A percentile compares a stretch with the other conserved stretches of the same genome.
Conservation (phyloP, 53 echinoderm and acorn worm species). For the Arbacia lixula region DNA sequence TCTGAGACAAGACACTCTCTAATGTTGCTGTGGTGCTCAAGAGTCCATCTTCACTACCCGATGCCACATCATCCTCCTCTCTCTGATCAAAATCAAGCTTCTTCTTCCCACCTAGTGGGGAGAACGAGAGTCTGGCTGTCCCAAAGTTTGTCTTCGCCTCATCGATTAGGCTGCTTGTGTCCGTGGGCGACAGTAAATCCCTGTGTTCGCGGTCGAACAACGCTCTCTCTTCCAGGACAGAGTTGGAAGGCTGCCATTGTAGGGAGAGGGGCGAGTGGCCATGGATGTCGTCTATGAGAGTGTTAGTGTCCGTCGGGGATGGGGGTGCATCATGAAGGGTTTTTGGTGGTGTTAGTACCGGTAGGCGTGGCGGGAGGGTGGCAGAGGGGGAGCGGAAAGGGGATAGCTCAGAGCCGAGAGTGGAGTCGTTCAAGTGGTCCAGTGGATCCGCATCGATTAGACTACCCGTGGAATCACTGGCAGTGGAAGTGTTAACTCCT, state of each 20-base stretch:
- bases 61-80: neutral
- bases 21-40: neutral
- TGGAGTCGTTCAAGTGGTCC: slow-evolving; percentile 4
- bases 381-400: slow-evolving; percentile 13
- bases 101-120: slow-evolving; percentile 7
- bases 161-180: slow-evolving; percentile 14
- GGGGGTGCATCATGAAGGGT: slow-evolving; percentile 8
- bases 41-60: neutral
- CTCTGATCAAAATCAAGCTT: slow-evolving; percentile 22
- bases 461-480: slow-evolving; percentile 46
- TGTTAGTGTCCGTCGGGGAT: slow-evolving; percentile 37
- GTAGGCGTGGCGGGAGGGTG: neutral
- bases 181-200: slow-evolving; percentile 35
- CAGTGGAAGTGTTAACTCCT: slow-evolving; percentile 3
- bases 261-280: neutral
- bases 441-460: slow-evolving; percentile 37
- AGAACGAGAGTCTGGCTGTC: slow-evolving; percentile 40
- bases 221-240: slow-evolving; percentile 11
- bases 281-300: neutral
- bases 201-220: slow-evolving; percentile 23
- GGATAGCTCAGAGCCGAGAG: neutral
- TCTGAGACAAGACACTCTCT: neutral
- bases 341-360: too few relatives aligned
- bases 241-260: slow-evolving; percentile 11
- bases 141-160: slow-evolving; percentile 7